A percentile compares a stretch with the other conserved stretches of the same genome.
These are phyloP conservation scores for Charadrius vociferus DNA, from an alignment of 2,113 vertebrate species.

Conservation along the genomic window DNA sequence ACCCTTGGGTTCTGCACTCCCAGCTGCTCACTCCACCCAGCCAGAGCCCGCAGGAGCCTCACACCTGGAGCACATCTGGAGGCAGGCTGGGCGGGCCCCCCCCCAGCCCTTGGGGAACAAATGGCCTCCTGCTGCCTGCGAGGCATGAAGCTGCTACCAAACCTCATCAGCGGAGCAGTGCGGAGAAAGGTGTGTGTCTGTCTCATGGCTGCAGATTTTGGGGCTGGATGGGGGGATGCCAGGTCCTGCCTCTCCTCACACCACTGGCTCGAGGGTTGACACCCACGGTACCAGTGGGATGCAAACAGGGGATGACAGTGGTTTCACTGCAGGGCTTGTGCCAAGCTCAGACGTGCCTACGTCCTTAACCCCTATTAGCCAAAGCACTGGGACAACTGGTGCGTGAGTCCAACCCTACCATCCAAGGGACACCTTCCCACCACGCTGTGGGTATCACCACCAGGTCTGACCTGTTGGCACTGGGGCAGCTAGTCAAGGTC, in stretches of 20 bases:
- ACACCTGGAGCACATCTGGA: neutral
- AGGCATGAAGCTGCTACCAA: neutral
- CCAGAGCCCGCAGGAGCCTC: neutral
- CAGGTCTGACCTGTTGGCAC: neutral
- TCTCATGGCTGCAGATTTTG: neutral
- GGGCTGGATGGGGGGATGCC: neutral
- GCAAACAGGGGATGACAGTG: neutral
- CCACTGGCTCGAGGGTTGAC: rapidly evolving
- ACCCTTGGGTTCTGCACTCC: neutral
- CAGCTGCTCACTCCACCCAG: neutral
- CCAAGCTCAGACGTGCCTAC: neutral
- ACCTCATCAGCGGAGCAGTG: rapidly evolving
- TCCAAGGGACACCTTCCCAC: neutral
- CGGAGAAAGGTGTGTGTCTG: rapidly evolving
- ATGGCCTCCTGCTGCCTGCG: rapidly evolving
- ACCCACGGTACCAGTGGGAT: rapidly evolving
- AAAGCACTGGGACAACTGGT: neutral
- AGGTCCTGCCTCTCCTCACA: neutral
- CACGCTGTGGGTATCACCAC: rapidly evolving
- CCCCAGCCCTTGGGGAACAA: neutral
- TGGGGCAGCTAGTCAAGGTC: neutral
- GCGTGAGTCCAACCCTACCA: neutral
- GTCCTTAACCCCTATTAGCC: neutral
- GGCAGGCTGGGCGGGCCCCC: rapidly evolving
- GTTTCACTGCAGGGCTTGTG: neutral